Evolutionary conservation across 2,797 vertebrate genomes (phyloP), one percentile per base, ranked within the genome.

Genomic region (Eospalax fontanierii): DNA sequence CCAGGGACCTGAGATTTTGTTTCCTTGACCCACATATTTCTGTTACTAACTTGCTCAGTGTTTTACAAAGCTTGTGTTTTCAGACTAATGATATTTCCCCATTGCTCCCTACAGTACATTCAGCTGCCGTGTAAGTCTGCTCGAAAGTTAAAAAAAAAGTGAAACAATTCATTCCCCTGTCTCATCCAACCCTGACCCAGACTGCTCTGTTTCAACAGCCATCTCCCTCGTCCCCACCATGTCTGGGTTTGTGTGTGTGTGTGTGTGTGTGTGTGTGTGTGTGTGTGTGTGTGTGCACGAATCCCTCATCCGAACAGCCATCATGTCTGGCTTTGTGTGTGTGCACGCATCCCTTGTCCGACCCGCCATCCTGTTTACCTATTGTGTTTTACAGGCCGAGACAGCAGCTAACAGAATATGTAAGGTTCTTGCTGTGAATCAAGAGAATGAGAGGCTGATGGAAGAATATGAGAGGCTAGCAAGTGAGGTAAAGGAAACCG

Each of bases 401-500:
- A 99, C 99, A 9, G 99, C 99, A 87, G 99, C 99, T 97, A 99
- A 99, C 98, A 99, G 99, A 97, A 99, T 99, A 98, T 99, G 99
- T 98, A 99, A 99, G 98, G 99, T 99, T 94, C 99, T 99, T 82
- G 99, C 99, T 95, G 99, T 99, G 96, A 99, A 99, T 98, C 99
- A 99, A 98, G 99, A 99, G 98, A 99, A 99, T 97, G 99, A 99
- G 98, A 99, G 99, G 97, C 98, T 99, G 98, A 99, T 99, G 99
- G 99, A 99, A 98, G 99, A 99, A 93, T 99, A 99, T 97, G 99
- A 99, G 98, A 99, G 99, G 98, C 98, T 99, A 98, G 99, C 99
- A 96, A 99, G 99, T 98, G 99, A 99, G 99, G 99, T 99, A 99
- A 98, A 98, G 87, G 87, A 94, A 88, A 46, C 35, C 93, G 33